Conservation (phyloP, 2,888 invertebrate species). For the Chloromyia formosa region DNA sequence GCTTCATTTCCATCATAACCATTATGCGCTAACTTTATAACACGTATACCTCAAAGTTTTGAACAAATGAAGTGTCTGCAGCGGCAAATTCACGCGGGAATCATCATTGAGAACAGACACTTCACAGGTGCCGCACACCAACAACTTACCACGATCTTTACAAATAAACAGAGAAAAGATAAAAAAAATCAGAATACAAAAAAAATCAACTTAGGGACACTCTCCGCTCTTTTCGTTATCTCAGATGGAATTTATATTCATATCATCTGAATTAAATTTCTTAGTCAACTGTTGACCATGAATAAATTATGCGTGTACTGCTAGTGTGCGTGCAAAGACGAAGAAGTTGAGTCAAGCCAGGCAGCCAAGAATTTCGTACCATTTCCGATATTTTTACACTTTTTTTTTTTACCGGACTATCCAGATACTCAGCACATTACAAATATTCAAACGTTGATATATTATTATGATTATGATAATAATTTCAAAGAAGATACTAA, state of each 20-base stretch:
- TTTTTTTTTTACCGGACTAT: not conserved
- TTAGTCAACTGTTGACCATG: slow-evolving; percentile 42
- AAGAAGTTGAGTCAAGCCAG: not conserved
- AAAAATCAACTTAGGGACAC: not conserved
- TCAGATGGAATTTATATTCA: slow-evolving; percentile 44
- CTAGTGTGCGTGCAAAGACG: not conserved
- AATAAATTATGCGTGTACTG: slow-evolving; percentile 35
- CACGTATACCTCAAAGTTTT: slow-evolving; percentile 4
- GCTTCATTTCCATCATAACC: slow-evolving; percentile 25
- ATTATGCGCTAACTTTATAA: slow-evolving; percentile 10
- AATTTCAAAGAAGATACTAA: slow-evolving; percentile 6
- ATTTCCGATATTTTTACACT: too few species aligned
- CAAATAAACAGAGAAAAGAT: slow-evolving; percentile 17
- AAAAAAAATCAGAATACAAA: slow-evolving; percentile 14
- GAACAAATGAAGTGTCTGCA: slow-evolving; percentile 10
- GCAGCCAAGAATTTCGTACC: slow-evolving; percentile 28
- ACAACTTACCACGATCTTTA: not conserved
- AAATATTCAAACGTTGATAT: slow-evolving; percentile 32
- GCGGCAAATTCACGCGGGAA: slow-evolving; percentile 21
- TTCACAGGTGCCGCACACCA: slow-evolving; percentile 36
- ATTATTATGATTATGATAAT: slow-evolving; percentile 42
- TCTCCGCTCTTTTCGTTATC: slow-evolving; percentile 21
- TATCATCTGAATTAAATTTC: slow-evolving; percentile 42
- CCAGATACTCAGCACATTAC: slow-evolving; percentile 13
- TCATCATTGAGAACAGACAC: slow-evolving; percentile 5